phyloP scores from a whole-genome alignment of 2,888 invertebrate genomes.

The Cryptophagus acutangulus region DNA sequence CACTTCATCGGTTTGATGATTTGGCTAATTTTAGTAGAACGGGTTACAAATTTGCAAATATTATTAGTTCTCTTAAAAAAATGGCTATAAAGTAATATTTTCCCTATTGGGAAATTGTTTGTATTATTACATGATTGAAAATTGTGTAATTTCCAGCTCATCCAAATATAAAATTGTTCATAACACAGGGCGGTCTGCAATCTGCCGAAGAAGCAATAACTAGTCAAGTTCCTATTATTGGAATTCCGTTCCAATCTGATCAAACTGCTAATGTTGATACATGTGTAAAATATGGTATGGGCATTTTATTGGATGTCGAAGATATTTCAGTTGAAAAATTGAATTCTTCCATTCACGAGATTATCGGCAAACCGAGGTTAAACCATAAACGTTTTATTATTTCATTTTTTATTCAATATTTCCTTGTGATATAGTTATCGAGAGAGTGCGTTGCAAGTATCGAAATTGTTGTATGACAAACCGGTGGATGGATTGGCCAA shows the following conservation, averaged over 20 bases:
- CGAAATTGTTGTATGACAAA: conserved; percentile 24
- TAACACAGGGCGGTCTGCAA: conserved; percentile 22
- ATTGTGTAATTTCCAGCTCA: conserved; percentile 23
- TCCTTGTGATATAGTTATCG: conserved; percentile 19
- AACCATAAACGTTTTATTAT: too few species aligned
- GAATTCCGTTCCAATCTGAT: conserved; percentile 46
- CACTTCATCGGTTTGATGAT: too few species aligned
- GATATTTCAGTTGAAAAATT: conserved; percentile 21
- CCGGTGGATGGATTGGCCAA: conserved; percentile 27
- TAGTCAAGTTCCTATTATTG: conserved; percentile 46
- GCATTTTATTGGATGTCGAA: conserved; percentile 22
- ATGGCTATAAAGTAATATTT: too few species aligned
- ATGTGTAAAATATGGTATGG: conserved; percentile 25
- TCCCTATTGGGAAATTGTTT: too few species aligned
- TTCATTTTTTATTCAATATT: too few species aligned
- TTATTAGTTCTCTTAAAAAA: too few species aligned
- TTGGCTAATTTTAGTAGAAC: too few species aligned
- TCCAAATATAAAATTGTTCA: conserved; percentile 17
- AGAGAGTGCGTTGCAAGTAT: conserved; percentile 23
- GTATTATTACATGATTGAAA: too few species aligned
- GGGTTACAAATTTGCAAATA: too few species aligned
- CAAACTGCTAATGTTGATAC: conserved; percentile 43
- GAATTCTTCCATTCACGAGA: conserved; percentile 21
- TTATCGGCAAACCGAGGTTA: conserved; percentile 23
- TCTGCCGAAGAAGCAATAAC: conserved; percentile 24